Conservation (phyloP, 2,888 invertebrate species). For the Luperina nickerlii region DNA sequence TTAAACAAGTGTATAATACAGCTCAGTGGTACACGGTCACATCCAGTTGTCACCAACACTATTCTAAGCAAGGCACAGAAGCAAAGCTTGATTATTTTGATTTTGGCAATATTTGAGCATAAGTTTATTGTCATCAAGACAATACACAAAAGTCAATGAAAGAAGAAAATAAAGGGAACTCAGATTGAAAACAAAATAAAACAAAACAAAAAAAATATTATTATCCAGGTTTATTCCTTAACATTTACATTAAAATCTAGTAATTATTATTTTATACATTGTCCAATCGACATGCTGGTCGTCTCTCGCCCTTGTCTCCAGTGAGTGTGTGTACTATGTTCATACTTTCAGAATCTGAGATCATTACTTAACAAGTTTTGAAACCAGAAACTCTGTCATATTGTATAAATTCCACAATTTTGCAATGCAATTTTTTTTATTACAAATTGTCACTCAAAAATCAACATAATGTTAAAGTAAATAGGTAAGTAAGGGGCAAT, state of each 20-base stretch:
- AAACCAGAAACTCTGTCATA: background rate
- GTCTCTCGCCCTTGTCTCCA: conserved; percentile 80
- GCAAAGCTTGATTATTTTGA: conserved; percentile 23
- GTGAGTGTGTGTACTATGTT: conserved; percentile 77
- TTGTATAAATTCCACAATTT: background rate
- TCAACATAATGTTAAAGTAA: background rate
- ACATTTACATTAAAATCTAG: conserved; percentile 88
- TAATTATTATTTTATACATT: conserved; percentile 89
- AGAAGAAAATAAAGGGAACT: conserved; percentile 51
- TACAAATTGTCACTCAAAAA: conserved; percentile 11
- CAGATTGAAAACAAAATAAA: conserved; percentile 71
- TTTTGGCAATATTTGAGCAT: conserved; percentile 47
- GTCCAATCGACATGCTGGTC: conserved; percentile 84
- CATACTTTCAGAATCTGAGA: conserved; percentile 23
- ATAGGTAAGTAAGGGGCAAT: background rate
- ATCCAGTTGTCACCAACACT: conserved; percentile 46
- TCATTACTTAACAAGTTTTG: background rate
- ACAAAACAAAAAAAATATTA: conserved; percentile 87
- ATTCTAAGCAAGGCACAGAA: conserved; percentile 71
- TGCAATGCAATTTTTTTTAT: background rate
- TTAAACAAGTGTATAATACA: too few species aligned
- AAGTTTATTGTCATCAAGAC: background rate
- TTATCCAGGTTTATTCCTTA: conserved; percentile 90
- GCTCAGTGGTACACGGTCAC: background rate
- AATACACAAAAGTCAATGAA: conserved; percentile 1